Conservation (phyloP, 64 coral and sea anemone genomes). For the Pachyseris speciosa region DNA sequence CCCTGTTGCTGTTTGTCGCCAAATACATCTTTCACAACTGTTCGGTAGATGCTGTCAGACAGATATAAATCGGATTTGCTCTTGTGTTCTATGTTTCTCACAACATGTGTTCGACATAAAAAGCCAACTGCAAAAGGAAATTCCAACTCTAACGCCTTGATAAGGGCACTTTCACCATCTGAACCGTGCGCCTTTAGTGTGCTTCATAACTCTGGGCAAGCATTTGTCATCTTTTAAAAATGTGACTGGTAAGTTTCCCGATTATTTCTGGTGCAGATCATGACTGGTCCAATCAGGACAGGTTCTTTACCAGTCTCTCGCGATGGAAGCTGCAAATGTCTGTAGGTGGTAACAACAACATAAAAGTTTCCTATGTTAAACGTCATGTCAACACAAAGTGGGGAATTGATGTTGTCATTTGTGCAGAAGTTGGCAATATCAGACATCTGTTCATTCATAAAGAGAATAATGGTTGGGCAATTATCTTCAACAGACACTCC, state of each 20-base stretch:
- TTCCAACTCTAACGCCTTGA: neutral
- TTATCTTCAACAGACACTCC: neutral
- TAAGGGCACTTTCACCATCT: constrained; percentile 6
- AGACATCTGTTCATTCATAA: neutral
- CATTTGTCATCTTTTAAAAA: neutral
- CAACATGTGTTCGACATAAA: neutral
- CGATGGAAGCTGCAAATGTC: neutral
- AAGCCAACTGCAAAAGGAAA: no score
- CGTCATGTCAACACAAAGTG: constrained; percentile 17
- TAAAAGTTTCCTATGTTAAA: neutral
- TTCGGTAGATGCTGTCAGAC: neutral
- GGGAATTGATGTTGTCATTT: neutral
- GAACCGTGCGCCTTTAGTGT: constrained; percentile 21
- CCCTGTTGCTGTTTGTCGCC: neutral
- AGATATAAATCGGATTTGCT: neutral
- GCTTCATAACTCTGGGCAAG: neutral
- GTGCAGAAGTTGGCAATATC: constrained; percentile 13
- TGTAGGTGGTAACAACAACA: constrained; percentile 16
- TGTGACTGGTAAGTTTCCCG: neutral
- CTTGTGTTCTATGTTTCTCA: neutral
- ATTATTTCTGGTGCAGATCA: neutral
- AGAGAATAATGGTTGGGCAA: constrained; percentile 11
- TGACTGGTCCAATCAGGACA: neutral
- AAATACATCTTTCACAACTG: neutral
- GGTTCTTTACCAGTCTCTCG: neutral